These are phyloP conservation scores for Okamejei kenojei DNA, from an alignment of 2,797 vertebrate genomes.

Conservation along the genomic window DNA sequence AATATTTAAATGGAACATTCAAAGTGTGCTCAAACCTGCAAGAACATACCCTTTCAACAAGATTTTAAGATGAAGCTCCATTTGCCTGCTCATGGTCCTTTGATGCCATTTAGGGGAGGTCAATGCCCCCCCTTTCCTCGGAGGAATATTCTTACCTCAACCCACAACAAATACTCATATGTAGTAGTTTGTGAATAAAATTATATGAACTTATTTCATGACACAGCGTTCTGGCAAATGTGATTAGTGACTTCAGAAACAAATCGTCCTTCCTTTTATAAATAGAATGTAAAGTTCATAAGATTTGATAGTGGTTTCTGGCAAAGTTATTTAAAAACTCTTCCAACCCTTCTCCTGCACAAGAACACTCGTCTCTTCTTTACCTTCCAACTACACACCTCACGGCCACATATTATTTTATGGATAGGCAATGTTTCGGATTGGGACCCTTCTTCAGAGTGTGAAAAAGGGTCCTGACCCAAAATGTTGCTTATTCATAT, in stretches of 20 bases:
- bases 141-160: neutral
- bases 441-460: too few relatives aligned
- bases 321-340: neutral
- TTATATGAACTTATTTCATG: neutral
- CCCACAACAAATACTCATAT: neutral
- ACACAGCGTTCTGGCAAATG: neutral
- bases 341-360: neutral
- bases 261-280: neutral
- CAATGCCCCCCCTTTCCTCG: neutral
- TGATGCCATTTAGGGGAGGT: neutral
- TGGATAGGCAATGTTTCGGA: neutral
- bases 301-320: neutral
- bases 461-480: too few relatives aligned
- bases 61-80: neutral
- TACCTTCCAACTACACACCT: neutral
- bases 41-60: neutral
- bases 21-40: neutral
- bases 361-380: neutral
- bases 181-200: neutral
- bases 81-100: neutral
- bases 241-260: neutral
- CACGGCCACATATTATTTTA: too few relatives aligned
- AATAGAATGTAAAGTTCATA: neutral
- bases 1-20: neutral
- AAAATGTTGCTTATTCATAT: too few relatives aligned